Percentiles rank a stretch among this genome's conserved stretches.
Conservation (phyloP, 2,113 vertebrate species). For the Albula goreensis region DNA sequence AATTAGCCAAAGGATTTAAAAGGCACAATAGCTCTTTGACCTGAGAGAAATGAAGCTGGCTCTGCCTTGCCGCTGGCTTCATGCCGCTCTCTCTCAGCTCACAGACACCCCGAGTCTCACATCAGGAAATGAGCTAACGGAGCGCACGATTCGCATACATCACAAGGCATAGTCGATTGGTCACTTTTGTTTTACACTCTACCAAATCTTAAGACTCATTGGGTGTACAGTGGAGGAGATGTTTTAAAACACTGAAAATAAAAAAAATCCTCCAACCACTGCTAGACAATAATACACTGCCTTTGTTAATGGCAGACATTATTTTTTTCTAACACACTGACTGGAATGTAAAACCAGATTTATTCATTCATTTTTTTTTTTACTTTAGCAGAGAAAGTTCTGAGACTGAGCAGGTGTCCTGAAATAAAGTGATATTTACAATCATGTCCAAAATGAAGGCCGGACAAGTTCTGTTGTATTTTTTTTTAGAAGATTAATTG, state of each 20-base stretch:
- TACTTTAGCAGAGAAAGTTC: no score
- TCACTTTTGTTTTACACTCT: background rate
- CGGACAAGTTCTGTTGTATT: no score
- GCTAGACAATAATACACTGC: background rate
- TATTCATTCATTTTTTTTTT: no score
- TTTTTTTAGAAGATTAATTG: no score
- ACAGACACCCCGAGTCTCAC: constrained; percentile 22
- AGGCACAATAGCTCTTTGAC: constrained; percentile 34
- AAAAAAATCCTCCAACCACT: background rate
- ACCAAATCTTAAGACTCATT: background rate
- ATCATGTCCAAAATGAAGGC: no score
- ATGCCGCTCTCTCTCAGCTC: constrained; percentile 18
- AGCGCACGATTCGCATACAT: constrained; percentile 15
- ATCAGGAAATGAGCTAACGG: constrained; percentile 36
- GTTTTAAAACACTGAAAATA: background rate
- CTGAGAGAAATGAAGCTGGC: constrained; percentile 32
- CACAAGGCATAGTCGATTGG: background rate
- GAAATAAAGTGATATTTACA: background rate
- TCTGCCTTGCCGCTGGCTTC: constrained; percentile 16
- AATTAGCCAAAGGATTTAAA: constrained; percentile 27
- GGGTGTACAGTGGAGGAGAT: background rate
- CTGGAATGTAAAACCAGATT: no score
- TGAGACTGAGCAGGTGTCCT: no score
- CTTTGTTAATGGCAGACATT: no score
- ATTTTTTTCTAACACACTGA: no score